A percentile compares a stretch with the other conserved stretches of the same genome.
Evolutionary conservation across 2,797 vertebrate species (phyloP).

Genomic region (Lutjanus campechanus): DNA sequence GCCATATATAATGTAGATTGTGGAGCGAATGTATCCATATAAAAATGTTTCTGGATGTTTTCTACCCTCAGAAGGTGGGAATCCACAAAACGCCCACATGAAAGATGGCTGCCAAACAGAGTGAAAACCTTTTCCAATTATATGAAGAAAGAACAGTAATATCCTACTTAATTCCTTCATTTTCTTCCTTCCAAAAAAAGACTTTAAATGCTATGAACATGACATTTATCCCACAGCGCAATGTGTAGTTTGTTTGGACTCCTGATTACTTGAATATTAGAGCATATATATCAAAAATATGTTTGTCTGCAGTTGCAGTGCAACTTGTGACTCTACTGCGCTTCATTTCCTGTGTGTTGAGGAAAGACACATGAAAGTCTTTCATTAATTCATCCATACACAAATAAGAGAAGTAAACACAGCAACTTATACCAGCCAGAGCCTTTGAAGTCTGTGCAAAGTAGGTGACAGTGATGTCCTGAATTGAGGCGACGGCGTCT

Average conservation of each 20-base stretch:
- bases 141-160: not conserved
- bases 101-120: not conserved
- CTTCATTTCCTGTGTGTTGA: not conserved
- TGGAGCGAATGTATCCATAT: not conserved
- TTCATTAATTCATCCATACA: slow-evolving; percentile 22
- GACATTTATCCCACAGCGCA: not conserved
- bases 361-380: not conserved
- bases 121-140: not conserved
- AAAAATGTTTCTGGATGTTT: not conserved
- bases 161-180: not conserved
- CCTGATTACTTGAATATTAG: not conserved
- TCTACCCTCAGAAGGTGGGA: not conserved
- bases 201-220: slow-evolving; percentile 7
- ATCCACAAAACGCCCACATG: not conserved
- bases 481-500: slow-evolving; percentile 91
- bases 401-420: slow-evolving; percentile 43
- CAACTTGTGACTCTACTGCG: not conserved
- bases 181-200: not conserved
- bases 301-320: not conserved
- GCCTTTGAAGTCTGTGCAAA: slow-evolving; percentile 93
- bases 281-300: not conserved
- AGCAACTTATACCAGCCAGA: slow-evolving; percentile 86
- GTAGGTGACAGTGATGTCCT: slow-evolving; percentile 95
- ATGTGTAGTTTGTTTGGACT: not conserved
- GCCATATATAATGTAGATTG: not conserved